Base-by-base conservation (phyloP, 2,797 vertebrate genomes). In the Malacoctenus gilli region DNA sequence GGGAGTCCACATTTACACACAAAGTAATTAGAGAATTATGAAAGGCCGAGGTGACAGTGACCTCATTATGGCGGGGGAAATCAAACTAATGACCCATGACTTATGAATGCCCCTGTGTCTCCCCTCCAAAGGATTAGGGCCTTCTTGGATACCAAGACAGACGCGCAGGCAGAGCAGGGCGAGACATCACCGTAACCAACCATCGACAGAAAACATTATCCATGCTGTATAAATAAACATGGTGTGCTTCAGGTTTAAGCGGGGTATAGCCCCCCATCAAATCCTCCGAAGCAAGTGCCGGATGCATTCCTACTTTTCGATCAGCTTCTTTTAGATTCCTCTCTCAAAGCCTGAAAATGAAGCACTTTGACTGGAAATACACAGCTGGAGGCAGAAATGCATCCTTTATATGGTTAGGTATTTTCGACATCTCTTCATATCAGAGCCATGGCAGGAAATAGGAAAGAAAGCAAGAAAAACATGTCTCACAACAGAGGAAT, bases 21-120 rank as follows among this genome's bases (percentile, higher is more conserved):
- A 57, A 57, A 72, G 66, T 86, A 78, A 87, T 87, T 87, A 88
- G 73, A 69, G 68, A 79, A 84, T 80, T 80, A 80, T 67, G 72
- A 80, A 73, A 72, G 83, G 82, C 62, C 8, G 68, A 80, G 80
- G 84, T 87, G 85, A 87, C 82, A 72, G 61, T 75, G 83, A 89
- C 87, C 87, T 87, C 85, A 85, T 87, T 87, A 87, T 50, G 23
- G 73, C 16, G 72, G 60, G 68, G 74, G 71, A 57, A 75, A 82
- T 87, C 83, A 79, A 75, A 75, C 75, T 87, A 89, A 89, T 11
- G 68, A 87, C 77, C 86, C 82, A 1, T 85, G 83, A 87, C 88
- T 84, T 84, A 88, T 88, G 86, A 63, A 55, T 80, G 84, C 67
- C 68, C 54, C 66, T 38, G 13, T 47, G 59, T 43, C 53, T 42